A percentile compares a stretch with the other conserved stretches of the same genome.
phyloP scores from a whole-genome alignment of 2,113 vertebrate species.

The Paraplagusia blochii region DNA sequence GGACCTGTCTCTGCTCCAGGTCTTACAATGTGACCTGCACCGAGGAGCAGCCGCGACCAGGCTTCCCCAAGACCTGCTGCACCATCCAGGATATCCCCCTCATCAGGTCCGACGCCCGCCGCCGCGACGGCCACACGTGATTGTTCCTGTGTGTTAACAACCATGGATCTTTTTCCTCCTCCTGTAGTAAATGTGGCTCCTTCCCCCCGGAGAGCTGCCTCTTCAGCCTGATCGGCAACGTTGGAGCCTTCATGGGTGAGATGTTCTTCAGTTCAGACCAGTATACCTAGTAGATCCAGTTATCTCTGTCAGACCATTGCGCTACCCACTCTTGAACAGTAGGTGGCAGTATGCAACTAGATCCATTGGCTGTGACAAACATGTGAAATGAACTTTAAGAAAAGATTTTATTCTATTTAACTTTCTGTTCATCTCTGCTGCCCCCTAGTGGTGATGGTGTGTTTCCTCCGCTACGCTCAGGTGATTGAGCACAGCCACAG shows the following conservation, averaged over 20 bases:
- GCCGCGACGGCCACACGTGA: background rate
- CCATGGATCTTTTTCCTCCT: conserved; percentile 12
- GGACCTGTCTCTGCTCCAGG: conserved; percentile 65
- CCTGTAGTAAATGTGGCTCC: conserved; percentile 87
- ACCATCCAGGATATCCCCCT: conserved; percentile 89
- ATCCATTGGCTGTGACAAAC: too few relatives aligned
- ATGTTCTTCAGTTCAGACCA: background rate
- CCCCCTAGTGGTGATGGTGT: conserved; percentile 84
- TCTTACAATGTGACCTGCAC: conserved; percentile 89
- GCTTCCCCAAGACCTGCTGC: conserved; percentile 89
- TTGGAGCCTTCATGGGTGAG: conserved; percentile 94
- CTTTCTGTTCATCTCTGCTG: background rate
- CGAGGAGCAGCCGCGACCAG: conserved; percentile 81
- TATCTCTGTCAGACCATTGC: background rate
- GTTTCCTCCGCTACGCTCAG: conserved; percentile 88
- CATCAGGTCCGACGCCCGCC: conserved; percentile 78
- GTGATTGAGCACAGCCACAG: conserved; percentile 85
- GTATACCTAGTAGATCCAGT: too few relatives aligned
- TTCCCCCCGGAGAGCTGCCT: conserved; percentile 91
- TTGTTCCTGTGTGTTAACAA: background rate
- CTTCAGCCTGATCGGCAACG: conserved; percentile 90
- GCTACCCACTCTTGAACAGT: background rate
- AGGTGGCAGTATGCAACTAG: too few relatives aligned
- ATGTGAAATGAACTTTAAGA: too few relatives aligned
- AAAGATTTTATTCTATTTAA: background rate